A percentile compares a stretch with the other conserved stretches of the same genome.
Evolutionary conservation across 2,888 invertebrate genomes (phyloP).

Genomic region (Pandemis heparana): DNA sequence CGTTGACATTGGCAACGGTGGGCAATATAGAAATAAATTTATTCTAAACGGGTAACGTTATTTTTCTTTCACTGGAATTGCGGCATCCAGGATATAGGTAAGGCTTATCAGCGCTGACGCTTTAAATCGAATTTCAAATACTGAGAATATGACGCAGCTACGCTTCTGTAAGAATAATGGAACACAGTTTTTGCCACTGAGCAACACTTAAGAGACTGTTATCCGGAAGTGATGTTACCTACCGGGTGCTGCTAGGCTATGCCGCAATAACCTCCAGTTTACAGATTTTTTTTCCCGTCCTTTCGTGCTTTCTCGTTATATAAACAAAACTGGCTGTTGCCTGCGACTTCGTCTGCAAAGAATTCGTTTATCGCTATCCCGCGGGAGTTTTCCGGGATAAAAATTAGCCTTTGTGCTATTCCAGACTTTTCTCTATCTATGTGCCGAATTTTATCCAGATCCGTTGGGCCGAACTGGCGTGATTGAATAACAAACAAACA

Average conservation of each 20-base stretch:
- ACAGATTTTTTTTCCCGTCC: not conserved
- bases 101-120: not conserved
- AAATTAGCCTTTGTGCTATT: no score
- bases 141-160: not conserved
- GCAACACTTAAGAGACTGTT: not conserved
- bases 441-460: no score
- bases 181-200: not conserved
- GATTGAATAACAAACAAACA: no score
- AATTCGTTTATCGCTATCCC: no score
- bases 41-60: conserved; percentile 30
- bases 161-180: not conserved
- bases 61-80: conserved; percentile 13
- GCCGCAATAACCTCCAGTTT: not conserved
- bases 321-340: no score
- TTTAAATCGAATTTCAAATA: not conserved
- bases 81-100: not conserved
- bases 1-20: conserved; percentile 38
- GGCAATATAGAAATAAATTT: conserved; percentile 36
- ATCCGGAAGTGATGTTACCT: not conserved
- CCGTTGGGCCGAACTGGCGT: no score
- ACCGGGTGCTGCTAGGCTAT: not conserved
- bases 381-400: no score
- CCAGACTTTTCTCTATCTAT: no score
- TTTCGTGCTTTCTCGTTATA: conserved; percentile 7
- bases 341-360: no score